Conservation (phyloP, 2,113 vertebrate species). For the Pavo muticus region DNA sequence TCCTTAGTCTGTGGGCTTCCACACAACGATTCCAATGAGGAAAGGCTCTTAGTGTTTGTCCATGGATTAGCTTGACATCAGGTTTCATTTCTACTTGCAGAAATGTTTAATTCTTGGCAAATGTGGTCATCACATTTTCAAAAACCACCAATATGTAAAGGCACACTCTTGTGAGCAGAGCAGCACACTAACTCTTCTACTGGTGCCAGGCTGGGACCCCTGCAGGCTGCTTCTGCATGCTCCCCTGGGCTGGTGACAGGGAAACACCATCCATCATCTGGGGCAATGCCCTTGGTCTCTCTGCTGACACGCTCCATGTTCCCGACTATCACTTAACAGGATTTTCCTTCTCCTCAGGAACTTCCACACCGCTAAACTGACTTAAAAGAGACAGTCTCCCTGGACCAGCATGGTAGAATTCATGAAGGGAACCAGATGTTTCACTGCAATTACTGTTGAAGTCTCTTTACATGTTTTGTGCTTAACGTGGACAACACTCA, state of each 20-base stretch:
- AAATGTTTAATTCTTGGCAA: neutral
- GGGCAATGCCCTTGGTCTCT: neutral
- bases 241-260: fast-evolving
- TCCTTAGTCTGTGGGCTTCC: neutral
- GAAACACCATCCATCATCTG: fast-evolving
- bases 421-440: too few relatives aligned
- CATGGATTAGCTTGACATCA: too few relatives aligned
- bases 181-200: fast-evolving
- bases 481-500: neutral
- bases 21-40: fast-evolving
- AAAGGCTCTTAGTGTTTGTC: fast-evolving
- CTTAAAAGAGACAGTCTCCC: neutral
- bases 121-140: neutral
- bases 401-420: neutral
- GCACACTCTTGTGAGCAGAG: neutral
- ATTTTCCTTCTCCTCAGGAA: neutral
- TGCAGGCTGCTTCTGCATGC: neutral
- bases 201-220: neutral
- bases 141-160: fast-evolving
- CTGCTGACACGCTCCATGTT: fast-evolving
- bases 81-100: neutral
- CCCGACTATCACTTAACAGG: neutral
- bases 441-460: fast-evolving
- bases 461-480: neutral
- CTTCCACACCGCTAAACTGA: neutral